phyloP scores from a whole-genome alignment of 2,113 vertebrate genomes.

The Numenius arquata region DNA sequence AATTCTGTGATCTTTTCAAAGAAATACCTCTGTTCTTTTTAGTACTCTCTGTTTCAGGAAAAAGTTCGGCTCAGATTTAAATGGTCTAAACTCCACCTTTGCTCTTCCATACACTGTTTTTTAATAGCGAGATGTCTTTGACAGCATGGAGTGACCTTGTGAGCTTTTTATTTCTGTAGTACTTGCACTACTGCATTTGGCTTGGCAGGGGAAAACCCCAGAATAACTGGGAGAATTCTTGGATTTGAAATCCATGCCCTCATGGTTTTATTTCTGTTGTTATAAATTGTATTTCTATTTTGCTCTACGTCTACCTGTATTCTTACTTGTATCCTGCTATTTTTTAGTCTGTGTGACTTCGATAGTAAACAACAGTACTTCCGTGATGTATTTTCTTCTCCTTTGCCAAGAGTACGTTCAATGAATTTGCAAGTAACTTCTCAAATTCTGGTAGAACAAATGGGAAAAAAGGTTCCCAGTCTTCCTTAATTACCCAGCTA shows the following conservation, averaged over 20 bases:
- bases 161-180: background rate
- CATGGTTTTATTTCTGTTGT: background rate
- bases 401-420: background rate
- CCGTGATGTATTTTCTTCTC: background rate
- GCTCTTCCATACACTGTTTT: background rate
- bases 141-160: background rate
- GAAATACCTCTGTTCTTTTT: background rate
- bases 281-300: background rate
- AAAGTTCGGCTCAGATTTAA: background rate
- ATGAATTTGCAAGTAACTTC: background rate
- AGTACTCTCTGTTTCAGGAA: background rate
- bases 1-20: slow-evolving; percentile 1
- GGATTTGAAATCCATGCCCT: background rate
- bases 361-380: background rate
- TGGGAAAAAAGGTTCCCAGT: background rate
- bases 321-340: background rate
- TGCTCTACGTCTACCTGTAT: background rate
- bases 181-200: background rate
- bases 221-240: background rate
- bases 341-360: background rate
- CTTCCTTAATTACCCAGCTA: background rate
- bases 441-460: background rate
- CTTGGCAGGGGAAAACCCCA: background rate
- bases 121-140: background rate
- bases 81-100: background rate